These are phyloP conservation scores for Hyaena hyaena DNA, from an alignment of 2,113 vertebrate species.

Conservation along the genomic window DNA sequence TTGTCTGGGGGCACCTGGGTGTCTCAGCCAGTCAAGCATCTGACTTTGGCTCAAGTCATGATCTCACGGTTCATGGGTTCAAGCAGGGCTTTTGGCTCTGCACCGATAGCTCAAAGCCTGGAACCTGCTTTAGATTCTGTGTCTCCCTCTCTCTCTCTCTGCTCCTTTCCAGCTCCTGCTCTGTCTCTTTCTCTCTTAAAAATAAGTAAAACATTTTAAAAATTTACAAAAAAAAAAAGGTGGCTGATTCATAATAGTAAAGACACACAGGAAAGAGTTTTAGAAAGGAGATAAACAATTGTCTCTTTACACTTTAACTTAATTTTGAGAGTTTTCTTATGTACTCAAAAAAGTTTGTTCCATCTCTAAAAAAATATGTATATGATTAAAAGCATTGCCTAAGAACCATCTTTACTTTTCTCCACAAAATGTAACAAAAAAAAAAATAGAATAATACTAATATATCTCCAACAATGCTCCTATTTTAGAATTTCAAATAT, in stretches of 20 bases:
- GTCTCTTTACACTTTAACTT: neutral
- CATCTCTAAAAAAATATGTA: neutral
- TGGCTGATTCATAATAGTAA: neutral
- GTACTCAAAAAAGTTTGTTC: neutral
- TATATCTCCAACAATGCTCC: neutral
- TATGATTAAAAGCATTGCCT: neutral
- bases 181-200: too few species aligned
- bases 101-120: too few species aligned
- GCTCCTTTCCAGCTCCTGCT: too few species aligned
- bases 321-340: neutral
- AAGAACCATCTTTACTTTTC: neutral
- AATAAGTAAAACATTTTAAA: too few species aligned
- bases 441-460: neutral
- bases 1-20: too few species aligned
- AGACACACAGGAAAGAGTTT: neutral
- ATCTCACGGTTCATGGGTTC: too few species aligned
- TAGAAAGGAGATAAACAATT: neutral
- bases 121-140: too few species aligned
- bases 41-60: too few species aligned
- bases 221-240: neutral
- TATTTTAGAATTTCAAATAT: conserved; percentile 21
- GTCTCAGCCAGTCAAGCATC: too few species aligned
- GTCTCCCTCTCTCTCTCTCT: too few species aligned
- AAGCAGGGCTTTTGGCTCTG: too few species aligned
- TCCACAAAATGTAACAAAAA: neutral